Evolutionary conservation across 2,888 invertebrate genomes (phyloP).

Genomic region (Perithous albicinctus): DNA sequence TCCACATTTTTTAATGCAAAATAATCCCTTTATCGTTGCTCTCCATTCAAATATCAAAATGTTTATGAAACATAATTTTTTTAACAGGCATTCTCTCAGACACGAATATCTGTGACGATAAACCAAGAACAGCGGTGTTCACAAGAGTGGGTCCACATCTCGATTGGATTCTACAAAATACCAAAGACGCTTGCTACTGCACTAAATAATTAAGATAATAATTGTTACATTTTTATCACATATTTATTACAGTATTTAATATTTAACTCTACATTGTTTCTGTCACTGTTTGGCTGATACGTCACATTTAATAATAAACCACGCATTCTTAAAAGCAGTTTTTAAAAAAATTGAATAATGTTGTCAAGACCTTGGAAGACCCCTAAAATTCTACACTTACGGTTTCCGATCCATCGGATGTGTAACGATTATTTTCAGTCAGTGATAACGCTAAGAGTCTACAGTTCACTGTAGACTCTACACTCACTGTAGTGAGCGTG

Average conservation of each 20-base stretch:
- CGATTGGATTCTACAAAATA: conserved; percentile 87
- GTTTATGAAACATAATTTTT: background rate
- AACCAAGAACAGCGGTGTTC: conserved; percentile 84
- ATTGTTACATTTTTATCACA: conserved; percentile 39
- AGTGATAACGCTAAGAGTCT: conserved; percentile 47
- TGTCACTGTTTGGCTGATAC: background rate
- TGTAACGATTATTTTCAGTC: background rate
- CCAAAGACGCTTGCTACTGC: conserved; percentile 87
- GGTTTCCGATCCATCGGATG: conserved; percentile 49
- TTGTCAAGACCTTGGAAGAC: background rate
- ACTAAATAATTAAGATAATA: conserved; percentile 73
- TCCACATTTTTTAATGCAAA: background rate
- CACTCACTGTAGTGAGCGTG: no score
- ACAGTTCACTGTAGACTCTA: no score
- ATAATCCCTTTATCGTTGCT: background rate
- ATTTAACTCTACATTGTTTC: background rate
- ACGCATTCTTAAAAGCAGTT: background rate
- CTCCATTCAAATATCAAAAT: background rate
- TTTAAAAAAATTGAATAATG: background rate
- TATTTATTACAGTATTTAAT: conserved; percentile 35
- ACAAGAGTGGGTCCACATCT: conserved; percentile 86
- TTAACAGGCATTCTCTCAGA: conserved; percentile 85
- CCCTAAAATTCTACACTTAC: conserved; percentile 44
- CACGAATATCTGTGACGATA: conserved; percentile 85
- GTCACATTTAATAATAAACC: background rate